Conservation (phyloP, 1,140 invertebrate species). For the Drosophila ercepeae region DNA sequence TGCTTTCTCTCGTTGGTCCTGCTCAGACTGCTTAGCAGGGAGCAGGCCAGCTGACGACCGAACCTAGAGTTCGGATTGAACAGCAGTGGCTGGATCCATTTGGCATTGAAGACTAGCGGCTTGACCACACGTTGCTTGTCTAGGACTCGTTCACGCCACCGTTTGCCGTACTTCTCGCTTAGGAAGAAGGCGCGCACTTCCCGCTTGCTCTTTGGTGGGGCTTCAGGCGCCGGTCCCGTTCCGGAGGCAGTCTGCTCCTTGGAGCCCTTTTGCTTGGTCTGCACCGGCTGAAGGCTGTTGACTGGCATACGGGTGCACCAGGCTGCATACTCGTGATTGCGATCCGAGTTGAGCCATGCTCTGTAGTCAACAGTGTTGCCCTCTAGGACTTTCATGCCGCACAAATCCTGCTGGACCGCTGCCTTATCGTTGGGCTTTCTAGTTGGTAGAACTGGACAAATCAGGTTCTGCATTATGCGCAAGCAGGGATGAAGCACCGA, state of each 20-base stretch:
- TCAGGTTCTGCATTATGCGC: constrained; percentile 91
- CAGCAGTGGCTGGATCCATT: constrained; percentile 94
- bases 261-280: constrained; percentile 13
- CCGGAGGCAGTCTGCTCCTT: constrained; percentile 8
- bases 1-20: constrained; percentile 83
- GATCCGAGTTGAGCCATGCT: constrained; percentile 91
- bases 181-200: constrained; percentile 86
- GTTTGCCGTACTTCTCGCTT: constrained; percentile 90
- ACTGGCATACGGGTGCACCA: constrained; percentile 86
- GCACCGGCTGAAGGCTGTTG: constrained; percentile 2
- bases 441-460: constrained; percentile 88
- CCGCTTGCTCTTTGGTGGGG: constrained; percentile 16
- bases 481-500: constrained; percentile 88
- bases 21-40: constrained; percentile 92
- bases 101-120: constrained; percentile 83
- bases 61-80: constrained; percentile 96
- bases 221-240: constrained; percentile 7
- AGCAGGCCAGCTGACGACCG: constrained; percentile 94
- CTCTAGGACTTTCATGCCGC: constrained; percentile 86
- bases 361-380: constrained; percentile 89
- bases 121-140: constrained; percentile 64
- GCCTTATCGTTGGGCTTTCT: constrained; percentile 85
- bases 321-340: constrained; percentile 88
- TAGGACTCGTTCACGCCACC: constrained; percentile 85
- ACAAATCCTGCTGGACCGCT: constrained; percentile 51